These are phyloP conservation scores for Sinocyclocheilus anshuiensis DNA, from an alignment of 2,113 vertebrate genomes.

Conservation along the genomic window DNA sequence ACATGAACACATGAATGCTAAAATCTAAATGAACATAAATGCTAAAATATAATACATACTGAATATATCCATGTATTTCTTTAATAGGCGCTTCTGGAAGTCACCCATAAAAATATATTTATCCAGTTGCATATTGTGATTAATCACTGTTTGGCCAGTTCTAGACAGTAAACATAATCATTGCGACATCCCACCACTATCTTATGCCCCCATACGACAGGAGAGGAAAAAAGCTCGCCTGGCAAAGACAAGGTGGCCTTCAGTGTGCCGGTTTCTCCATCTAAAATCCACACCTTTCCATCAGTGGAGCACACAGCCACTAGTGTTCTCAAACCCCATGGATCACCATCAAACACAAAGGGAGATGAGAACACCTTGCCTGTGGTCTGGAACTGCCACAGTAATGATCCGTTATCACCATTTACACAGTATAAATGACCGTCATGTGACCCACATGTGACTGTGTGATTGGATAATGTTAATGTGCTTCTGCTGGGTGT, in stretches of 20 bases:
- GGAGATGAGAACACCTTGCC: conserved; percentile 88
- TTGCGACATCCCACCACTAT: conserved; percentile 92
- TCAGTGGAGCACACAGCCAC: conserved; percentile 87
- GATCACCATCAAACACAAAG: conserved; percentile 75
- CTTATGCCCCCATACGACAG: conserved; percentile 77
- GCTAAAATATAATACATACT: neutral
- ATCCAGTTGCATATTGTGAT: neutral
- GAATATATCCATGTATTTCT: neutral
- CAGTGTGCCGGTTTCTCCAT: conserved; percentile 75
- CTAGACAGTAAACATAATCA: conserved; percentile 89
- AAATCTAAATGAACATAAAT: neutral
- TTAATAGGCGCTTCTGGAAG: neutral
- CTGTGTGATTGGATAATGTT: conserved; percentile 63
- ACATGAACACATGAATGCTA: neutral
- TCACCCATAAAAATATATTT: neutral
- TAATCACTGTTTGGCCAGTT: conserved; percentile 61
- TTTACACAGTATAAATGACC: conserved; percentile 83
- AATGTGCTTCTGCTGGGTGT: conserved; percentile 75
- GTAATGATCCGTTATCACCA: conserved; percentile 74
- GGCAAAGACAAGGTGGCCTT: conserved; percentile 74
- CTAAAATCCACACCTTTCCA: conserved; percentile 87
- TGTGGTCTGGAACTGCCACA: conserved; percentile 86
- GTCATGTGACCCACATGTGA: conserved; percentile 93
- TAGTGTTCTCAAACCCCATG: conserved; percentile 66
- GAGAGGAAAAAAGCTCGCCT: conserved; percentile 93